Evolutionary conservation across 2,888 invertebrate species (phyloP).

Genomic region (Athetis lepigone): DNA sequence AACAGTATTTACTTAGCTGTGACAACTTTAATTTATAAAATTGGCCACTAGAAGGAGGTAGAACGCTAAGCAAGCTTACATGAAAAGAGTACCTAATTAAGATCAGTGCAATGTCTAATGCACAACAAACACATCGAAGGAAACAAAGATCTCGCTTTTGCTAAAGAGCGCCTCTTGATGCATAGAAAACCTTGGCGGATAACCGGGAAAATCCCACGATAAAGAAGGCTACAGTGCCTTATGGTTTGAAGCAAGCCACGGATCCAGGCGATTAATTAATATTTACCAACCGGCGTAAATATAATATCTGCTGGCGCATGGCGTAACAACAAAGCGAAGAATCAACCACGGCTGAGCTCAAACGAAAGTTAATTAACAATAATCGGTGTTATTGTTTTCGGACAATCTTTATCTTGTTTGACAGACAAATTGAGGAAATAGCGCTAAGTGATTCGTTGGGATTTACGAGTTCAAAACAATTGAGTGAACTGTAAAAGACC

Average conservation of each 20-base stretch:
- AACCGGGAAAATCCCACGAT: conserved; percentile 3
- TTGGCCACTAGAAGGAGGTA: background rate
- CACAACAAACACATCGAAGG: background rate
- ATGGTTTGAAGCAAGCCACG: conserved; percentile 23
- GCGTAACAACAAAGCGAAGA: conserved; percentile 44
- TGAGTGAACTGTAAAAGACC: conserved; percentile 55
- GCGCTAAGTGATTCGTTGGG: conserved; percentile 57
- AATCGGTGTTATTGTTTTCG: conserved; percentile 63
- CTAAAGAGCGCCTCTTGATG: conserved; percentile 11
- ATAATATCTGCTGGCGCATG: conserved; percentile 30
- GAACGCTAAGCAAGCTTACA: background rate
- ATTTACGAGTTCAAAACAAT: conserved; percentile 58
- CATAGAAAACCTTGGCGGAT: background rate
- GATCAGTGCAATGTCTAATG: background rate
- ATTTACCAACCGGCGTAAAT: conserved; percentile 33
- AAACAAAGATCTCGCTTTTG: conserved; percentile 3
- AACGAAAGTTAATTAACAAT: conserved; percentile 63
- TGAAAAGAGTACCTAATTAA: conserved; percentile 13
- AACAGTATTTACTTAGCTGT: background rate
- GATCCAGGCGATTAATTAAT: conserved; percentile 41
- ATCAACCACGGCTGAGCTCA: conserved; percentile 38
- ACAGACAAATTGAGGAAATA: conserved; percentile 61
- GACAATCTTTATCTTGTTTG: conserved; percentile 63
- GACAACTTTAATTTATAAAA: background rate
- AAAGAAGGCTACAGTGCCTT: conserved; percentile 8